Conservation (phyloP, 2,113 vertebrate genomes). For the Rhadina sibilatrix region DNA sequence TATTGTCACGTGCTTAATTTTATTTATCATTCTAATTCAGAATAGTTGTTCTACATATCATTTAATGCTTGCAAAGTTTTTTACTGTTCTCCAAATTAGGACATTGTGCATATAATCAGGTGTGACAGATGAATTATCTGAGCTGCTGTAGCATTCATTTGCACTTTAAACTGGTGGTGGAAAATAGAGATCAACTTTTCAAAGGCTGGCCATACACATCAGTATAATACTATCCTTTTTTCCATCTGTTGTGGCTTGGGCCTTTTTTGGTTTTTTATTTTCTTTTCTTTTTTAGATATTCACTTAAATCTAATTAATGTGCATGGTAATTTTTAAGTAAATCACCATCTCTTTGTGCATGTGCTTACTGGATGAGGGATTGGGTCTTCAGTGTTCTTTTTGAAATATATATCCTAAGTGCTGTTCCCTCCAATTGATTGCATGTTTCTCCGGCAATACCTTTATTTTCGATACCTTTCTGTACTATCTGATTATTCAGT, state of each 20-base stretch:
- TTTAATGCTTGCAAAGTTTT: background rate
- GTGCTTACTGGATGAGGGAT: background rate
- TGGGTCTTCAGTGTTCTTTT: background rate
- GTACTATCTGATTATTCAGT: background rate
- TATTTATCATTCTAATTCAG: background rate
- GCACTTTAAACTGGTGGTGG: background rate
- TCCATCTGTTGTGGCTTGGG: background rate
- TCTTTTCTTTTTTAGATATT: background rate
- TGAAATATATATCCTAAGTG: background rate
- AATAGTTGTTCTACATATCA: background rate
- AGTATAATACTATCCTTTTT: background rate
- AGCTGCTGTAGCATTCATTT: conserved; percentile 32
- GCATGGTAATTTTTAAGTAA: background rate
- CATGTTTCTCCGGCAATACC: background rate
- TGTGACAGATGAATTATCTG: background rate
- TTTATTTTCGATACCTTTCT: background rate
- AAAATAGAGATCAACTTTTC: conserved; percentile 14
- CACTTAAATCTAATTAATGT: background rate
- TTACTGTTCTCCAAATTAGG: background rate
- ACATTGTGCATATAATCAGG: background rate
- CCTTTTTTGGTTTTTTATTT: accelerated
- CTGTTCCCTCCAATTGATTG: background rate
- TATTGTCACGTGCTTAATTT: background rate
- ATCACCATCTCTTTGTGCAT: background rate
- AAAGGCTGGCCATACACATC: background rate